Conservation (phyloP, 2,888 invertebrate genomes). For the Spilarctia lutea region DNA sequence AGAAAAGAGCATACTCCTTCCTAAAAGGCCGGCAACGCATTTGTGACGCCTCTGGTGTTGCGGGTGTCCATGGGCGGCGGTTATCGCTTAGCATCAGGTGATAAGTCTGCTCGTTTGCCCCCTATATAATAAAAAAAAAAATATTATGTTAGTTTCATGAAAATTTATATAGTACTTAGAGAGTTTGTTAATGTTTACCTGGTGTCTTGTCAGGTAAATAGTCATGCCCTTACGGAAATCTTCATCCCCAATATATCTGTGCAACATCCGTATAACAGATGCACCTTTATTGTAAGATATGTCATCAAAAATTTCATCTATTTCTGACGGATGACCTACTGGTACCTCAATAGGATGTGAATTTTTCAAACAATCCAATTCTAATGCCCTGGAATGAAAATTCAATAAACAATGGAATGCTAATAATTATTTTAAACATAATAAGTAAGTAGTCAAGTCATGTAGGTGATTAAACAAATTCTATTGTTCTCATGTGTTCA, state of each 20-base stretch:
- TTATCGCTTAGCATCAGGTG: too few relatives aligned
- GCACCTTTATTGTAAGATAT: conserved; percentile 99
- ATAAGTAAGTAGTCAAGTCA: conserved; percentile 27
- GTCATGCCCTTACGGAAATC: conserved; percentile 98
- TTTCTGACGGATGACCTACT: conserved; percentile 97
- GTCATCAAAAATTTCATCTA: conserved; percentile 99
- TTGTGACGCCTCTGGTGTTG: too few relatives aligned
- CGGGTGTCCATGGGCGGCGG: too few relatives aligned
- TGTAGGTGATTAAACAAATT: conserved; percentile 35
- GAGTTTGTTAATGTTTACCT: conserved; percentile 67
- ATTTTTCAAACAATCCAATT: conserved; percentile 95
- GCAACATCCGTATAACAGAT: conserved; percentile 97
- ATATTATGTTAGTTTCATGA: not conserved
- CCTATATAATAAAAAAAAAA: too few relatives aligned
- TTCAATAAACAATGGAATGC: conserved; percentile 24
- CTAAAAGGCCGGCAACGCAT: too few relatives aligned
- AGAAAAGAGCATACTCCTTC: too few relatives aligned
- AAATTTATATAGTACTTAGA: not conserved
- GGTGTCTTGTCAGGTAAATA: conserved; percentile 94
- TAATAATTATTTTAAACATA: conserved; percentile 23
- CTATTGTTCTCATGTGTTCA: conserved; percentile 50
- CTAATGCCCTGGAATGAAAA: conserved; percentile 88
- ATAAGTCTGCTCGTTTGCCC: too few relatives aligned
- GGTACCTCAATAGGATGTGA: conserved; percentile 99
- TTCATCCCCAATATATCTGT: conserved; percentile 96